Percentiles rank a stretch among this genome's conserved stretches.
Evolutionary conservation across 2,888 invertebrate species (phyloP).

Genomic region (Epinotia ramella): DNA sequence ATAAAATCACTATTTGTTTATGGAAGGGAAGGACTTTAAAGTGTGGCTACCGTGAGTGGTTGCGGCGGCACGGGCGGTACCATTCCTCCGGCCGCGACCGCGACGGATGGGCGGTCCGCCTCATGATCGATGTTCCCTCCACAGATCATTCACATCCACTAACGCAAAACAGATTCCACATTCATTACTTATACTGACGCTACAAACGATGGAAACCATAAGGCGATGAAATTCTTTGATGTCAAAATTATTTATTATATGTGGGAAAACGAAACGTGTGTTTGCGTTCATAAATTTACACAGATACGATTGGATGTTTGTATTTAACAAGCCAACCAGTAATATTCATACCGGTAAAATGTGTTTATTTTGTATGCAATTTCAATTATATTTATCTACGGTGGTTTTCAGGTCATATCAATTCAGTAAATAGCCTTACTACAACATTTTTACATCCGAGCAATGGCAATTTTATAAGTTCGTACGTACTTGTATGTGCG

Average conservation of each 20-base stretch:
- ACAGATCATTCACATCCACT: constrained; percentile 62
- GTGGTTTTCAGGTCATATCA: neutral
- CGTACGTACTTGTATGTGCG: neutral
- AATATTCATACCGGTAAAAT: constrained; percentile 30
- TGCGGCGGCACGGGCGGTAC: constrained; percentile 40
- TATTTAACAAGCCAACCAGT: constrained; percentile 22
- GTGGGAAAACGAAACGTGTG: constrained; percentile 30
- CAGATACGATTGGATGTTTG: constrained; percentile 32
- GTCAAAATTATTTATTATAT: constrained; percentile 52
- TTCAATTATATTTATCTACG: neutral
- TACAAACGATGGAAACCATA: constrained; percentile 66
- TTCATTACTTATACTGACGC: constrained; percentile 58
- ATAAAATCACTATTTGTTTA: constrained; percentile 43
- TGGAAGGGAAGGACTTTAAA: constrained; percentile 28
- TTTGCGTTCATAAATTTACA: constrained; percentile 36
- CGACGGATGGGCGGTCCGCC: constrained; percentile 48
- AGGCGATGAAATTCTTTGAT: constrained; percentile 67
- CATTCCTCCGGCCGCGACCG: constrained; percentile 50
- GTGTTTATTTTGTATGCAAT: constrained; percentile 14
- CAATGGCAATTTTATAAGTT: too few relatives aligned
- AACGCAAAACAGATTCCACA: constrained; percentile 66
- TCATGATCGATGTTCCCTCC: constrained; percentile 65
- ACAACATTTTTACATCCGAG: too few relatives aligned
- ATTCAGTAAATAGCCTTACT: neutral
- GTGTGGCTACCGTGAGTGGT: constrained; percentile 40